Evolutionary conservation across 2,888 invertebrate genomes (phyloP), one percentile per base, ranked within the genome.

Genomic region (Napeogenes sylphis): DNA sequence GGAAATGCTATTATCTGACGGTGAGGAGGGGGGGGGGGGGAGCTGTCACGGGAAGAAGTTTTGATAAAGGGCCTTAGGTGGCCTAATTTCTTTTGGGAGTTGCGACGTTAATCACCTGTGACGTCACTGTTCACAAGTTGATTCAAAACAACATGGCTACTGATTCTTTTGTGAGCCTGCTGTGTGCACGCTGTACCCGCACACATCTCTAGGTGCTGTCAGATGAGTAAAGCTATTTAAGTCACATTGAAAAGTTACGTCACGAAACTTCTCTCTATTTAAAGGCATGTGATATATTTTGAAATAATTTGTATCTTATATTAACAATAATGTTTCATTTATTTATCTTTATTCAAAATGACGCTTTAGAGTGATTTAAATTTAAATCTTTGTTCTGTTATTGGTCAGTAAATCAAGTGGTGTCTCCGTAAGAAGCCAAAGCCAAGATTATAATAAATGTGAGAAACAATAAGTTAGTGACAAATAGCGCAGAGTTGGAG

Each of bases 1-100:
- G 71, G 71, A 72, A 75, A 75, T 58, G 70, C 73, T 72, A 72
- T 77, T 77, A 77, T 73, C 72, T 69, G 58, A 14, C 54, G 53
- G 42, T 0, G 21, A 21, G 21, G 64, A 63, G 62, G 51, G 62
- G 65, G 60, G 60, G 10, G 42, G 54, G 42, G 65, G 66, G 63
- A 64, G 60, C 64, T 67, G 71, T 71, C 71, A 67, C 66, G 66
- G 62, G 62, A 63, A 56, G 59, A 71, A 70, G 56, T 67, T 67
- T 63, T 67, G 67, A 67, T 61, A 58, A 67, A 67, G 62, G 62
- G 65, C 58, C 67, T 63, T 58, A 60, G 55, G 60, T 63, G 62
- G 58, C 67, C 67, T 56, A 67, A 67, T 67, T 67, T 62, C 64
- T 65, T 65, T 67, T 62, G 64, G 53, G 56, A 65, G 62, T 56